phyloP scores from a whole-genome alignment of 2,113 vertebrate genomes.

The Austrofundulus limnaeus region DNA sequence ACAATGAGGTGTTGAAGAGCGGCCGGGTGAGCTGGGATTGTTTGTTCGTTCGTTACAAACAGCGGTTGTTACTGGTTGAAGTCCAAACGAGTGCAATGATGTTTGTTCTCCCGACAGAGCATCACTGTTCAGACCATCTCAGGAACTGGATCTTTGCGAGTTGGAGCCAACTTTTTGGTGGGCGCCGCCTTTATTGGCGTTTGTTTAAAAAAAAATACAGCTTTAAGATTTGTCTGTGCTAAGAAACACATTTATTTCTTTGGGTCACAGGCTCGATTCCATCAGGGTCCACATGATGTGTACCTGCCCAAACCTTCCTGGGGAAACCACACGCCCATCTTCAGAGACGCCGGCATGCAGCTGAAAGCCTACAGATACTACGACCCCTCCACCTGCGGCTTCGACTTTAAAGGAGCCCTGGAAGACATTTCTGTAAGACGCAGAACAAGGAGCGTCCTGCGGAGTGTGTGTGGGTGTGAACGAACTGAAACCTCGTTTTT shows the following conservation, averaged over 20 bases:
- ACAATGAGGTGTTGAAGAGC: conserved; percentile 87
- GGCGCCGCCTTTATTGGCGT: conserved; percentile 37
- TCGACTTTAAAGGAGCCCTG: conserved; percentile 91
- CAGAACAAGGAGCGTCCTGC: background rate
- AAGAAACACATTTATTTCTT: conserved; percentile 6
- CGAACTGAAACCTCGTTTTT: background rate
- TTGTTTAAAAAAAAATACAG: background rate
- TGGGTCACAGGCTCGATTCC: conserved; percentile 89
- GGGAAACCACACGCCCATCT: conserved; percentile 98
- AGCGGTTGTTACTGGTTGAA: background rate
- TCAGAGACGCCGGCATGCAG: conserved; percentile 93
- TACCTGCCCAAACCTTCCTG: conserved; percentile 95
- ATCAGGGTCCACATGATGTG: conserved; percentile 85
- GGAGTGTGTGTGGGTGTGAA: background rate
- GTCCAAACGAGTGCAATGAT: background rate
- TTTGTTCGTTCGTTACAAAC: too few species aligned
- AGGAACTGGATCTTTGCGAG: conserved; percentile 91
- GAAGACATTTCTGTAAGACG: conserved; percentile 94
- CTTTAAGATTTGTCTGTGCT: too few species aligned
- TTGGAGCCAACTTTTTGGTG: conserved; percentile 94
- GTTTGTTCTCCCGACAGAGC: conserved; percentile 72
- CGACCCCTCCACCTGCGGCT: conserved; percentile 91
- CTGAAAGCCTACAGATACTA: conserved; percentile 94
- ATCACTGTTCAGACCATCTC: conserved; percentile 96
- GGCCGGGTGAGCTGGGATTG: conserved; percentile 83